phyloP scores from a whole-genome alignment of 1,140 invertebrate species.

The Sitophilus oryzae region DNA sequence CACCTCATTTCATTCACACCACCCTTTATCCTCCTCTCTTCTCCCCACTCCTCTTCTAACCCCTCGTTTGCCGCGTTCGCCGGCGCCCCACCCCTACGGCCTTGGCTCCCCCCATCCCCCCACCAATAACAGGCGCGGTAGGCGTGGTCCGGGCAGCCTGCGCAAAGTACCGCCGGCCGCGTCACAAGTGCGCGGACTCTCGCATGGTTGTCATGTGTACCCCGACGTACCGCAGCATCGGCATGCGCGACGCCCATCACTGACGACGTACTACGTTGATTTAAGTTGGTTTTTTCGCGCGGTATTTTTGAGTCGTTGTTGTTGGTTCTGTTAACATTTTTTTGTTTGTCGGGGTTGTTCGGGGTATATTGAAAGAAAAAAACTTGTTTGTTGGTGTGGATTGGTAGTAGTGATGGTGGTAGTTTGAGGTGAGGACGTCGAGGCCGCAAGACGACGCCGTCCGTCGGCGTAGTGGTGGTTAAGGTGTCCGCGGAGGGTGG shows the following conservation, averaged over 20 bases:
- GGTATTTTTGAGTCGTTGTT: background rate
- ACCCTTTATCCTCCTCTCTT: background rate
- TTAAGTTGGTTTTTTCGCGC: slow-evolving; percentile 3
- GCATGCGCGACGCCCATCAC: slow-evolving; percentile 15
- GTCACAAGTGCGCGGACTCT: slow-evolving; percentile 20
- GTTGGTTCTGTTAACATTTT: too few relatives aligned
- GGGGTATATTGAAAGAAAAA: too few relatives aligned
- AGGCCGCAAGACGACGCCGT: background rate
- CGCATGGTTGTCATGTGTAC: slow-evolving; percentile 22
- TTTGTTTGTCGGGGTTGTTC: too few relatives aligned
- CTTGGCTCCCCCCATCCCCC: background rate
- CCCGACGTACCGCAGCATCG: background rate
- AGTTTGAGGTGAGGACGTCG: background rate
- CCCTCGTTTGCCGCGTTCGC: background rate
- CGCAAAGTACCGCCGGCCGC: background rate
- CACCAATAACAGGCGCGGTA: background rate
- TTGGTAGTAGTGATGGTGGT: background rate
- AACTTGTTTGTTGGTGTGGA: too few relatives aligned
- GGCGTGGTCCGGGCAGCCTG: background rate
- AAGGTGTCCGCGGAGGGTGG: slow-evolving; percentile 20
- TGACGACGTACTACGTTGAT: background rate
- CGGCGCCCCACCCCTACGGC: background rate
- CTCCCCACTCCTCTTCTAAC: background rate
- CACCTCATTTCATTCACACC: background rate
- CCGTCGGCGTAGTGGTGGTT: slow-evolving; percentile 13